Evolutionary conservation across 2,888 invertebrate genomes (phyloP).

Genomic region (Meghimatium bilineatum): DNA sequence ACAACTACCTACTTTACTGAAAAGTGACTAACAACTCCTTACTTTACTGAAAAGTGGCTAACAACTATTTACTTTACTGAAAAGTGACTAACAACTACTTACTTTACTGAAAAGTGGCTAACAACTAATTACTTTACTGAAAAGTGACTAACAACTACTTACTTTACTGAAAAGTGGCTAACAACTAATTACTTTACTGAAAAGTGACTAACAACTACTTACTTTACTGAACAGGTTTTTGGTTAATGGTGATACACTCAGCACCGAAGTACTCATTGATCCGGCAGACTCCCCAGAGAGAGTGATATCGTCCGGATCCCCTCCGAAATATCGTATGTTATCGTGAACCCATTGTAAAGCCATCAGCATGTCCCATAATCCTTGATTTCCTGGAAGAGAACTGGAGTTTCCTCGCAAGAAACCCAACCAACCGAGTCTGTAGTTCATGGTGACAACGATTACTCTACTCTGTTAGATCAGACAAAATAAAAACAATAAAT

Average conservation of each 20-base stretch:
- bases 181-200: no score
- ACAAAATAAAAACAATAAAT: background rate
- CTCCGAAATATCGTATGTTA: conserved; percentile 26
- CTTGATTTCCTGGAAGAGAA: conserved; percentile 18
- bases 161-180: no score
- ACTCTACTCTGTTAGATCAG: background rate
- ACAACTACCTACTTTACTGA: no score
- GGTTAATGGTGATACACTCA: conserved; percentile 1
- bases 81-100: no score
- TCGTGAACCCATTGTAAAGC: conserved; percentile 23
- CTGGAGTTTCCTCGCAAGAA: conserved; percentile 25
- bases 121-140: no score
- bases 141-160: no score
- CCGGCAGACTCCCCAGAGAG: conserved; percentile 22
- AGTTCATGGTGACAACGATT: conserved; percentile 27
- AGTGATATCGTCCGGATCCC: conserved; percentile 22
- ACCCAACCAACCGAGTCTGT: conserved; percentile 11
- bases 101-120: no score
- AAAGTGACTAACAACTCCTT: no score
- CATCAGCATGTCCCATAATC: conserved; percentile 20
- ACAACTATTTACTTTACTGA: no score
- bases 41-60: no score
- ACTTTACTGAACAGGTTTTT: conserved; percentile 12
- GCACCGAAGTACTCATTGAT: background rate
- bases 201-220: no score